Base-by-base conservation (phyloP, 2,113 vertebrate species). In the Calypte anna region DNA sequence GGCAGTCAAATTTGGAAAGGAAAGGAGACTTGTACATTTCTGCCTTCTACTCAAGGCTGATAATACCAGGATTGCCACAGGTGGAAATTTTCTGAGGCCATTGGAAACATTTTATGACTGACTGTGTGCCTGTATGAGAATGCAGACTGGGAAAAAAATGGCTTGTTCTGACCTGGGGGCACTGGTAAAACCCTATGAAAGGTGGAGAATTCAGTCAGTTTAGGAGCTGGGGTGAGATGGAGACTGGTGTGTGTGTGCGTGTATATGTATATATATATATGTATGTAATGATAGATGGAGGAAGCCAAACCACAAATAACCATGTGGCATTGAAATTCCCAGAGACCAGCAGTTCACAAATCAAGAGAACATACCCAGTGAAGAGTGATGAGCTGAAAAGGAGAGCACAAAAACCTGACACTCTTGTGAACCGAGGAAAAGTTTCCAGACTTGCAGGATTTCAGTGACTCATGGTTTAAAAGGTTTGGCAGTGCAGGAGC, bases 291-390 rank as follows among this genome's bases (percentile, higher is more conserved):
- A 38, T 36, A 90, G 28, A 53, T 16, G 48, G 46, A 91, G 67
- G 89, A 90, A 91, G 44, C 53, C 78, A 96, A 93, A 86, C 81
- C 78, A 68, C 90, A 93, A 80, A 85, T 67, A 79, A 79, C 58
- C 66, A 80, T 3, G 19, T 76, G 59, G 40, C 57, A 78, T 43
- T 86, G 86, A 72, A 87, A 88, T 84, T 93, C 90, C 67, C 90
- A 28, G 40, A 94, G 63, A 81, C 43, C 53, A 64, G 61, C 72
- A 92, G 76, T 92, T 94, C 94, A 67, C 91, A 94, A 92, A 96
- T 91, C 86, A 86, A 57, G 75, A 87, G 30, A 93, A 86, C 48
- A 31, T 83, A 75, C 36, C 38, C 46, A 50, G 43, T 30, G 55
- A 93, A 63, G 82, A 90, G 53, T 67, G 85, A 88, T 82, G 63